These are phyloP conservation scores for Dicaeum eximium DNA, from an alignment of 2,113 vertebrate species.

Conservation along the genomic window DNA sequence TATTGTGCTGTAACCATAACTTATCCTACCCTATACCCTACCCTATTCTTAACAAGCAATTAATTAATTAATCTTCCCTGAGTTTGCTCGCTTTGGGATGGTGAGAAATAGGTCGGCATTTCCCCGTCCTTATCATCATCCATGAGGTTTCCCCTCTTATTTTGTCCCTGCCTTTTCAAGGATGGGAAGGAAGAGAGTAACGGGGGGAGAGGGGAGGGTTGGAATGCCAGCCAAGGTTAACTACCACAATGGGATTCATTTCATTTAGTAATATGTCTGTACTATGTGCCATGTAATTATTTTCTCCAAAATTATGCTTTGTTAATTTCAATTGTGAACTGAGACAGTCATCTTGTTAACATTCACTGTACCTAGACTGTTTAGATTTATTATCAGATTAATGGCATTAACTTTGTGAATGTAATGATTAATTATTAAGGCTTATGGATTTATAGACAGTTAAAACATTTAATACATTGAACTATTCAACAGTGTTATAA, in stretches of 20 bases:
- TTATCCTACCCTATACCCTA: neutral
- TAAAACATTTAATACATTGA: neutral
- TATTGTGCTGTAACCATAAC: too few species aligned
- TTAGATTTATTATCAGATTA: neutral
- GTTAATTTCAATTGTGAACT: neutral
- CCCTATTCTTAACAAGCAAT: neutral
- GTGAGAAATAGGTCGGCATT: neutral
- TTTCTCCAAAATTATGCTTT: neutral
- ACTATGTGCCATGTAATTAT: neutral
- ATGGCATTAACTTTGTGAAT: neutral
- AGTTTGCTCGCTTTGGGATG: neutral
- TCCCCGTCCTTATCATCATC: neutral
- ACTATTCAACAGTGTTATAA: neutral
- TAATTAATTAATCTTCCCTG: neutral
- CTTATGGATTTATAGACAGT: neutral
- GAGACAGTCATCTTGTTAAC: neutral
- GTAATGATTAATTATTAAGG: neutral
- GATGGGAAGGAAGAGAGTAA: neutral
- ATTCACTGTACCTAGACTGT: neutral
- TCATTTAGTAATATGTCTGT: neutral
- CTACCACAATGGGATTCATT: neutral
- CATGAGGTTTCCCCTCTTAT: neutral
- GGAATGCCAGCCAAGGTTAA: neutral
- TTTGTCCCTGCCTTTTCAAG: neutral
- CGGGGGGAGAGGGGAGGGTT: accelerated